Conservation (phyloP, 1,140 invertebrate genomes). For the Andricus grossulariae region DNA sequence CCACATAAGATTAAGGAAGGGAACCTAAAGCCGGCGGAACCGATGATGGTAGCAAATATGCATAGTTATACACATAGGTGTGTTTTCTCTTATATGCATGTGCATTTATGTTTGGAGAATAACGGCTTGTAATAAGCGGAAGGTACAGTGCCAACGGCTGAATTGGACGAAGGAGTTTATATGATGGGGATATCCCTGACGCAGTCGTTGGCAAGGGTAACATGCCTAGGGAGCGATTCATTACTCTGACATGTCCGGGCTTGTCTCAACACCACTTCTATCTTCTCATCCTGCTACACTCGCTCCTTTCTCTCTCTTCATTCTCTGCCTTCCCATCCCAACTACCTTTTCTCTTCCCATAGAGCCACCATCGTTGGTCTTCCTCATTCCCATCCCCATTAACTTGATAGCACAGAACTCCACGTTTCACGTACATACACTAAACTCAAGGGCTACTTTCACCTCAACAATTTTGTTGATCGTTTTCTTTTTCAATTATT, state of each 20-base stretch:
- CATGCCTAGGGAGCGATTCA: constrained; percentile 43
- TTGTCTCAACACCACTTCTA: constrained; percentile 33
- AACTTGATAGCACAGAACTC: no score
- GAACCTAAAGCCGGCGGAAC: constrained; percentile 36
- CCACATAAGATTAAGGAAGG: background rate
- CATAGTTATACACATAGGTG: constrained; percentile 17
- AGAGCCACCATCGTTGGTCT: no score
- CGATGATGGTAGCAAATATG: constrained; percentile 20
- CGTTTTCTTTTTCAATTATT: no score
- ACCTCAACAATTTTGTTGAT: no score
- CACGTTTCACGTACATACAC: no score
- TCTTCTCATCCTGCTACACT: constrained; percentile 18
- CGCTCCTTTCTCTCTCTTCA: constrained; percentile 19
- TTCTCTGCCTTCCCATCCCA: constrained; percentile 5
- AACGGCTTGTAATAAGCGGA: constrained; percentile 46
- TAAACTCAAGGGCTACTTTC: no score
- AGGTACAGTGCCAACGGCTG: constrained; percentile 36
- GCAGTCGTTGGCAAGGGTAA: constrained; percentile 35
- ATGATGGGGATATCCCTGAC: constrained; percentile 28
- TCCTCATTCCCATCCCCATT: no score
- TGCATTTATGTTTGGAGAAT: constrained; percentile 29
- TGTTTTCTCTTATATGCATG: background rate
- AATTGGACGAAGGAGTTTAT: constrained; percentile 43
- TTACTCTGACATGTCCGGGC: constrained; percentile 43
- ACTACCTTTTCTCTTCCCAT: no score